Evolutionary conservation across 2,888 invertebrate species (phyloP).

Genomic region (Galeopsomyia nigrocyanea): DNA sequence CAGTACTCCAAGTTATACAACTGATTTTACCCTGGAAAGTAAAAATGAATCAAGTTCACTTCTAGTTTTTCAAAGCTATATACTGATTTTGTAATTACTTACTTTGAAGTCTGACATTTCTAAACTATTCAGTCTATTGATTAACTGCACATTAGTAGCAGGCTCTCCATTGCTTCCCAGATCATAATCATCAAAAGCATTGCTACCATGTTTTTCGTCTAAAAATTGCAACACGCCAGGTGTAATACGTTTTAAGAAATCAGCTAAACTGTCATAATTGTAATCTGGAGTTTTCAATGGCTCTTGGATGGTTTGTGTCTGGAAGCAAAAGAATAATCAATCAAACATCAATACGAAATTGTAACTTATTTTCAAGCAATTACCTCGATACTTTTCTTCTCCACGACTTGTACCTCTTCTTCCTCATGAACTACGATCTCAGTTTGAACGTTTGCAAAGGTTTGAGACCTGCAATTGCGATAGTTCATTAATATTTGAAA

Average conservation of each 20-base stretch:
- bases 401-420: slow-evolving; percentile 55
- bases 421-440: slow-evolving; percentile 55
- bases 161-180: slow-evolving; percentile 53
- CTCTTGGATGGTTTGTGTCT: slow-evolving; percentile 61
- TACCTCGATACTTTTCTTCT: slow-evolving; percentile 58
- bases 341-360: slow-evolving; percentile 8
- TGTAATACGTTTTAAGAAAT: slow-evolving; percentile 62
- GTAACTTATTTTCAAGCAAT: slow-evolving; percentile 13
- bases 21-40: slow-evolving; percentile 61
- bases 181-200: slow-evolving; percentile 62
- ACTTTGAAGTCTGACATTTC: slow-evolving; percentile 56
- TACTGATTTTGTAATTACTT: slow-evolving; percentile 4
- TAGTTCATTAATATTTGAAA: slow-evolving; percentile 12
- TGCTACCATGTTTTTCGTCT: slow-evolving; percentile 61
- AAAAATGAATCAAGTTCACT: not conserved
- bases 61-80: too few relatives aligned
- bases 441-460: slow-evolving; percentile 58
- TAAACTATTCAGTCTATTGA: slow-evolving; percentile 56
- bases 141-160: slow-evolving; percentile 52
- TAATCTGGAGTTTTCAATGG: slow-evolving; percentile 52
- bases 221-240: slow-evolving; percentile 62
- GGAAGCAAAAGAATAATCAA: slow-evolving; percentile 23
- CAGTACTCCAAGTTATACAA: slow-evolving; percentile 62
- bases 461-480: slow-evolving; percentile 54
- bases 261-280: slow-evolving; percentile 61